A percentile compares a stretch with the other conserved stretches of the same genome.
Evolutionary conservation across 2,888 invertebrate species (phyloP).

Genomic region (Tridacna crocea): DNA sequence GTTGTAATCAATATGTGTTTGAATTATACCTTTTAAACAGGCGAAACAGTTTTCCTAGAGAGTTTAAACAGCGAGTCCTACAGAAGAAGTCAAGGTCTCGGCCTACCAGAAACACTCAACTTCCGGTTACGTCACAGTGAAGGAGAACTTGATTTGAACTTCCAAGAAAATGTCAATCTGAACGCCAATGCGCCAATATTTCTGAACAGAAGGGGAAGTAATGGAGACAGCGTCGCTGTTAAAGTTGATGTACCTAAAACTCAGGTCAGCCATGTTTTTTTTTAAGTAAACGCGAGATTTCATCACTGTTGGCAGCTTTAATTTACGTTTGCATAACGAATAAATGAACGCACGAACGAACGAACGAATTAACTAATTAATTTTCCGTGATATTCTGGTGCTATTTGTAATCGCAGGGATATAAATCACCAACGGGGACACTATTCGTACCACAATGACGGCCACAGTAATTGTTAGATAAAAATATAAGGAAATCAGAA

Average conservation of each 20-base stretch:
- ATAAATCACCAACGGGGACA: too few relatives aligned
- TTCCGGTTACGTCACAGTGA: constrained; percentile 22
- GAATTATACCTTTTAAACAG: not conserved
- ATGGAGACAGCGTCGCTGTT: not conserved
- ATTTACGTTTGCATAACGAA: not conserved
- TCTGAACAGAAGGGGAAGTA: not conserved
- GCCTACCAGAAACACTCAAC: constrained; percentile 25
- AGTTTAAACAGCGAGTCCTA: constrained; percentile 31
- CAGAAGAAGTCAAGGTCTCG: constrained; percentile 20
- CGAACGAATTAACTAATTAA: not conserved
- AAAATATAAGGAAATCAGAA: too few relatives aligned
- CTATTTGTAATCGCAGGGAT: too few relatives aligned
- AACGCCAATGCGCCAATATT: constrained; percentile 50
- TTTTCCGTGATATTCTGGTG: not conserved
- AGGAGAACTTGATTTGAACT: constrained; percentile 3
- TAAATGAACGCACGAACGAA: too few relatives aligned
- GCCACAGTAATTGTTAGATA: too few relatives aligned
- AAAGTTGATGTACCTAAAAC: constrained; percentile 5
- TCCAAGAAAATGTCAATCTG: constrained; percentile 39
- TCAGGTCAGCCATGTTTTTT: not conserved
- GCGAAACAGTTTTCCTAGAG: constrained; percentile 37
- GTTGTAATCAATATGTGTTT: not conserved
- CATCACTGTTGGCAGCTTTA: not conserved
- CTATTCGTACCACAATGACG: too few relatives aligned
- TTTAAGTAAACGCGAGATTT: not conserved